Evolutionary conservation across 53 echinoderm and acorn worm genomes (phyloP).

Genomic region (Zoroaster sp.): DNA sequence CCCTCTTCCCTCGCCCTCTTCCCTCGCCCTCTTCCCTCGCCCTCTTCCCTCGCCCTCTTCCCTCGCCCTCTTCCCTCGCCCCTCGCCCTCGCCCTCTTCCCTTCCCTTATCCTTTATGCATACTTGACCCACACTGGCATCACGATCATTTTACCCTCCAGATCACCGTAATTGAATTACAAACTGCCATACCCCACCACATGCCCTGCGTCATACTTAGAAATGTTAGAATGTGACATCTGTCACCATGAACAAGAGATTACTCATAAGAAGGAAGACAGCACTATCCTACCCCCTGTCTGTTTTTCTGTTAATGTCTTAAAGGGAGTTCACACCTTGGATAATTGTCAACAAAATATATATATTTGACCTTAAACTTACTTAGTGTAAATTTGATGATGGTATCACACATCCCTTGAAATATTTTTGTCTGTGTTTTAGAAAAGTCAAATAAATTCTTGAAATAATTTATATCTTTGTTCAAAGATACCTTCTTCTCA

Average conservation of each 20-base stretch:
- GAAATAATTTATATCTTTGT: too few species aligned
- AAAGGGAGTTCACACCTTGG: not conserved
- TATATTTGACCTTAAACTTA: too few species aligned
- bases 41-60: too few species aligned
- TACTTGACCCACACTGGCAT: not conserved
- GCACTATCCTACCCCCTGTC: not conserved
- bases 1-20: too few species aligned
- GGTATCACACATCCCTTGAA: too few species aligned
- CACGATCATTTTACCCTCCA: not conserved
- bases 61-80: too few species aligned
- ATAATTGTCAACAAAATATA: not conserved
- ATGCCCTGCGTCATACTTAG: not conserved
- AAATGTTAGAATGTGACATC: conserved; percentile 43
- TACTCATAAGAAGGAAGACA: not conserved
- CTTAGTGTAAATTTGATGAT: too few species aligned
- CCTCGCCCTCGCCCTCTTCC: too few species aligned
- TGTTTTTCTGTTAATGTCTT: not conserved
- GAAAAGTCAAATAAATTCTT: too few species aligned
- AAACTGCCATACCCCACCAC: conserved; percentile 24
- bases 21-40: too few species aligned
- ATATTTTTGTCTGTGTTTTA: too few species aligned
- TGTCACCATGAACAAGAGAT: conserved; percentile 19
- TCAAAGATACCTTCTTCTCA: too few species aligned
- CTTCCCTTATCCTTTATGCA: not conserved
- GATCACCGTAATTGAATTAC: conserved; percentile 8